Evolutionary conservation across 2,113 vertebrate genomes (phyloP).

Genomic region (Pipra filicauda): DNA sequence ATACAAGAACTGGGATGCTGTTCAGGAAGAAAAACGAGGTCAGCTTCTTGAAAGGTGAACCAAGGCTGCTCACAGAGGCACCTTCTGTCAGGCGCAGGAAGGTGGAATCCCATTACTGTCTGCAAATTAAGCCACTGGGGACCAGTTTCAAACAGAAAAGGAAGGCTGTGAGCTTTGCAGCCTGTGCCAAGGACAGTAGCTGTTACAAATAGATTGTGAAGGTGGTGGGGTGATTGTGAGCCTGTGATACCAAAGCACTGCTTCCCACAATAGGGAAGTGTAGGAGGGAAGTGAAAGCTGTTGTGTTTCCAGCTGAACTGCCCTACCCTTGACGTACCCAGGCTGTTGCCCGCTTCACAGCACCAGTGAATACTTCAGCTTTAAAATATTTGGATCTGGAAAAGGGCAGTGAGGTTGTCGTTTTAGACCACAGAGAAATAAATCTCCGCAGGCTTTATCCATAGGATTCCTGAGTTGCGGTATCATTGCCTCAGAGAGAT

Average conservation of each 20-base stretch:
- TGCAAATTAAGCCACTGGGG: conserved; percentile 61
- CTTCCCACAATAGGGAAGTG: neutral
- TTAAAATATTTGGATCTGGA: neutral
- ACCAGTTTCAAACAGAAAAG: conserved; percentile 9
- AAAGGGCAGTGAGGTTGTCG: neutral
- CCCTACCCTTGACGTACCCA: neutral
- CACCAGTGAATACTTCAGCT: neutral
- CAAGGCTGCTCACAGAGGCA: neutral
- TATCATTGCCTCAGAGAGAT: neutral
- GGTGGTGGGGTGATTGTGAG: neutral
- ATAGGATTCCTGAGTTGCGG: neutral
- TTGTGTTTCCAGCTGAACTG: neutral
- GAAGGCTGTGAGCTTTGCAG: conserved; percentile 24
- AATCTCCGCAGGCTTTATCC: neutral
- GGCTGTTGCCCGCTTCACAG: neutral
- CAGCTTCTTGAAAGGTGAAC: conserved; percentile 51
- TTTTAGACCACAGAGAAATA: neutral
- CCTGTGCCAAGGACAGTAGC: neutral
- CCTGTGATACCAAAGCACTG: neutral
- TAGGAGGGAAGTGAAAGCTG: neutral
- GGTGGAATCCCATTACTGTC: conserved; percentile 52
- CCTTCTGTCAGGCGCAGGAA: conserved; percentile 48
- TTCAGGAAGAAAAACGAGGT: conserved; percentile 47
- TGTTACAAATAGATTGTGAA: neutral
- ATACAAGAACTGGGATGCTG: neutral